Evolutionary conservation across 2,888 invertebrate species (phyloP), one percentile per base, ranked within the genome.

Genomic region (Spodoptera picta): DNA sequence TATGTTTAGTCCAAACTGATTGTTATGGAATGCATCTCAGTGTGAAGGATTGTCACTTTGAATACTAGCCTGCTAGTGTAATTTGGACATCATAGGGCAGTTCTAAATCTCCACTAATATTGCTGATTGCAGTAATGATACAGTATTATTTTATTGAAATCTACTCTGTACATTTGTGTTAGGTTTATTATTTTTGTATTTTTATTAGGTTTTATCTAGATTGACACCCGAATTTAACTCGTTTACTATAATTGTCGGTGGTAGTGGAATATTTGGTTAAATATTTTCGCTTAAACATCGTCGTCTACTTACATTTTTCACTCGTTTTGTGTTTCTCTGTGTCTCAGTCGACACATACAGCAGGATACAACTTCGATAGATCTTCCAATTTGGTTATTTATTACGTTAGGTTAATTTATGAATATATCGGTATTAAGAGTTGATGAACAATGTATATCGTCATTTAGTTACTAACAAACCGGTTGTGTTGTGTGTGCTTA

Each of bases 401-500:
- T 93, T 92, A 90, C 82, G 79, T 87, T 92, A 92, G 88, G 87
- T 89, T 92, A 90, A 86, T 83, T 87, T 87, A 87, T 86, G 83
- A 80, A 87, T 88, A 81, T 88, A 86, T 84, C 81, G 87, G 85
- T 88, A 84, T 87, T 90, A 90, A 86, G 88, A 87, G 88, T 90
- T 89, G 88, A 90, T 87, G 91, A 92, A 92, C 92, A 92, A 92
- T 90, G 84, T 92, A 87, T 89, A 87, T 86, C 84, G 83, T 90
- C 89, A 82, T 90, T 87, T 87, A 90, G 90, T 88, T 92, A 94
- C 94, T 94, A 94, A 94, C 93, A 90, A 90, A 86, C 90, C 87
- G 94, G 94, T 94, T 94, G 94, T 94, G 94, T 93, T 87, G 94
- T 94, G 93, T 93, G 93, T 89, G 92, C 92, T 94, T 92, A 90